Evolutionary conservation across 2,888 invertebrate species (phyloP).

Genomic region (Chymomyza caudatula): DNA sequence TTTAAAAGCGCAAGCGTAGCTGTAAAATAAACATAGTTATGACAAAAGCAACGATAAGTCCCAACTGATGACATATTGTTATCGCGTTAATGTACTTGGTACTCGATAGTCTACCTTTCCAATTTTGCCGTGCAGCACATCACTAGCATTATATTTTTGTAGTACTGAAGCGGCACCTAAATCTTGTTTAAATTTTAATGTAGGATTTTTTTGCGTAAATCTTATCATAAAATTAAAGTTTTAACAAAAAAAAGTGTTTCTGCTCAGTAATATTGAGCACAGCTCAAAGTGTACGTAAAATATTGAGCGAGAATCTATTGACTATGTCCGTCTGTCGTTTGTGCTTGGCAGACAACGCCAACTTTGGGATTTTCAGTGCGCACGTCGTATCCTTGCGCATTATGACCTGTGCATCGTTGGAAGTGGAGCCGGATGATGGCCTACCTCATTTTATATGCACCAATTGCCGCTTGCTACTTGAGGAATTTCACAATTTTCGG

Average conservation of each 20-base stretch:
- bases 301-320: too few relatives aligned
- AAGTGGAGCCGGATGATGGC: conserved; percentile 41
- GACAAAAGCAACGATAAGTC: not conserved
- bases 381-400: conserved; percentile 20
- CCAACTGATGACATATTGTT: too few relatives aligned
- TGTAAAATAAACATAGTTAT: conserved; percentile 19
- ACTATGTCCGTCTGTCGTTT: conserved; percentile 47
- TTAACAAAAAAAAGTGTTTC: not conserved
- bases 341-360: conserved; percentile 43
- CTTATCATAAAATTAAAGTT: not conserved
- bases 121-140: not conserved
- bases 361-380: conserved; percentile 24
- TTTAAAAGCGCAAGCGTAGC: conserved; percentile 5
- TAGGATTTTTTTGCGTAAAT: not conserved
- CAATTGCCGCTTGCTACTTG: conserved; percentile 47
- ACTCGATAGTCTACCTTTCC: not conserved
- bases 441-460: conserved; percentile 48
- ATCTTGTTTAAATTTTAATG: not conserved
- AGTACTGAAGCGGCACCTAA: not conserved
- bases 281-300: conserved; percentile 12
- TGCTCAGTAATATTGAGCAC: not conserved
- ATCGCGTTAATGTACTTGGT: not conserved
- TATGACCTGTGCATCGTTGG: conserved; percentile 44
- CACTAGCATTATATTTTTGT: not conserved
- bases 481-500: conserved; percentile 52